A percentile compares a stretch with the other conserved stretches of the same genome.
These are phyloP conservation scores for Simalia tracyae DNA, from an alignment of 2,797 vertebrate species.

Conservation along the genomic window DNA sequence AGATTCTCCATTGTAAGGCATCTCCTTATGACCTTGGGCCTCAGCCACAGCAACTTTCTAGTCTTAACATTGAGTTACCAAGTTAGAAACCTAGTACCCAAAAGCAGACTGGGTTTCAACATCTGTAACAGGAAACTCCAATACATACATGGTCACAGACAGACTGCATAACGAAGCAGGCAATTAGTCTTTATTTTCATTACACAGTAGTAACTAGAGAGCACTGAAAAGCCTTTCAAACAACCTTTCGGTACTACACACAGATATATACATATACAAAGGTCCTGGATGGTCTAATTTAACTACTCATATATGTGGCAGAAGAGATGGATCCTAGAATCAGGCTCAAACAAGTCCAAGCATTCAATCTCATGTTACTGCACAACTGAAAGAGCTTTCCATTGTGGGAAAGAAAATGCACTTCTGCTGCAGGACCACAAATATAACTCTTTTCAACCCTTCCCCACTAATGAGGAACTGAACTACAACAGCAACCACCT, in stretches of 20 bases:
- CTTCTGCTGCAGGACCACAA: neutral
- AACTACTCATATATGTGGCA: neutral
- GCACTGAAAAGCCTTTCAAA: no score
- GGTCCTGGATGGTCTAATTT: neutral
- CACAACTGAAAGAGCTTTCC: neutral
- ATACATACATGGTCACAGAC: neutral
- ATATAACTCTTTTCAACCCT: neutral
- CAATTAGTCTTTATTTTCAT: neutral
- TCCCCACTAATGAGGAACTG: neutral
- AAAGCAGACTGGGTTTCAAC: neutral
- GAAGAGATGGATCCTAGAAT: neutral
- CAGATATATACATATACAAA: neutral
- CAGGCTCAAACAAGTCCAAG: neutral
- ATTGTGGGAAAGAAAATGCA: neutral
- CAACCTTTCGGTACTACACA: neutral
- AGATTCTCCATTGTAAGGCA: neutral
- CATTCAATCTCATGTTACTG: neutral
- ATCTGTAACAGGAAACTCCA: neutral
- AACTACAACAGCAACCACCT: neutral
- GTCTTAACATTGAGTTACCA: neutral
- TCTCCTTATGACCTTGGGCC: slow-evolving; percentile 10
- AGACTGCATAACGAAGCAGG: neutral
- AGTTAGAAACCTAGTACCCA: neutral
- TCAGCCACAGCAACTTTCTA: neutral
- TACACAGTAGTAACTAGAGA: neutral